These are phyloP conservation scores for Lordiphosa collinella DNA, from an alignment of 1,140 invertebrate genomes.

Conservation along the genomic window DNA sequence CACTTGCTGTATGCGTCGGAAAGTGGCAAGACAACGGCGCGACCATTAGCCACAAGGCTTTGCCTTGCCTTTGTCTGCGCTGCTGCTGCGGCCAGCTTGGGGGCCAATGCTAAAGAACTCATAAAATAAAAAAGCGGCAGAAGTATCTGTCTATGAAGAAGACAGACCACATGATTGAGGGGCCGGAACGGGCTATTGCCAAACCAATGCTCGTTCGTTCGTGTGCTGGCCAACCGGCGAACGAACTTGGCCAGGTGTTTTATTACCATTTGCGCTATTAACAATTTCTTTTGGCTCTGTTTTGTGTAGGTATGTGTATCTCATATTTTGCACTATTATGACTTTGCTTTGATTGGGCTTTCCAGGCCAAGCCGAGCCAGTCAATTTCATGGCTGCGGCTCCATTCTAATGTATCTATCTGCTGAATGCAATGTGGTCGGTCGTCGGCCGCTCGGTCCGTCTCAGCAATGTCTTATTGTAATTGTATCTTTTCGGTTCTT, in stretches of 20 bases:
- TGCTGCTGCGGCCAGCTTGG: conserved; percentile 3
- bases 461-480: conserved; percentile 33
- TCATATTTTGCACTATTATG: conserved; percentile 57
- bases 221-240: conserved; percentile 36
- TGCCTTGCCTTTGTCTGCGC: conserved; percentile 26
- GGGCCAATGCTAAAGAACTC: conserved; percentile 64
- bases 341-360: conserved; percentile 28
- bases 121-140: conserved; percentile 43
- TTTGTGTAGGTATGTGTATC: conserved; percentile 20
- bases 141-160: conserved; percentile 8
- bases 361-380: conserved; percentile 61
- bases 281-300: conserved; percentile 66
- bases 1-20: conserved; percentile 7
- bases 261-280: conserved; percentile 69
- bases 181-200: conserved; percentile 26
- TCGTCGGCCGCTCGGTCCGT: conserved; percentile 10
- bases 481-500: conserved; percentile 57
- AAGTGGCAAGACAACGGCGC: conserved; percentile 23
- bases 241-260: conserved; percentile 65
- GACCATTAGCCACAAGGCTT: conserved; percentile 47
- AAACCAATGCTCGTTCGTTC: conserved; percentile 48
- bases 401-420: conserved; percentile 61
- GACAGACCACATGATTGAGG: conserved; percentile 17
- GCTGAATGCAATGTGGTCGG: conserved; percentile 33
- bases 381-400: conserved; percentile 64